Evolutionary conservation across 2,113 vertebrate genomes (phyloP), one percentile per base, ranked within the genome.

Genomic region (Protobothrops mucrosquamatus): DNA sequence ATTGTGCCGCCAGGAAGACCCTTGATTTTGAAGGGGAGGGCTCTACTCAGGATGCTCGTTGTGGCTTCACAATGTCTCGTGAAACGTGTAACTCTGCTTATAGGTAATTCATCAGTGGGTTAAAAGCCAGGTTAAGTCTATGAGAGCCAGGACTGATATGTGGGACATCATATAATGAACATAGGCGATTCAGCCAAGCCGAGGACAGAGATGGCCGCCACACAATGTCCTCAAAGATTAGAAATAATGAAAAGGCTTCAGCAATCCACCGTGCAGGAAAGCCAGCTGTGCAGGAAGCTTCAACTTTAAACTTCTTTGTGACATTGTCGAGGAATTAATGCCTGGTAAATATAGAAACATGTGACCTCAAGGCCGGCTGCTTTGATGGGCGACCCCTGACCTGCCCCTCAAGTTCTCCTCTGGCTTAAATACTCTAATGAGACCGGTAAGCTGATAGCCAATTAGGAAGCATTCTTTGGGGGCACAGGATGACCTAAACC

Each of bases 381-480:
- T 95, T 97, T 96, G 95, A 96, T 95, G 95, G 81, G 1, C 48
- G 95, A 96, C 91, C 96, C 95, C 89, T 91, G 94, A 64, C 96
- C 55, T 56, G 93, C 92, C 95, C 93, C 61, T 85, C 86, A 29
- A 95, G 95, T 69, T 94, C 95, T 94, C 86, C 43, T 89, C 94
- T 92, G 74, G 96, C 94, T 93, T 95, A 97, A 95, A 96, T 92
- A 95, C 95, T 94, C 93, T 96, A 97, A 97, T 97, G 97, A 97
- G 97, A 97, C 94, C 95, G 94, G 96, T 92, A 95, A 97, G 95
- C 94, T 34, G 93, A 96, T 95, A 95, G 97, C 96, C 97, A 98
- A 97, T 97, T 97, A 97, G 97, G 97, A 98, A 97, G 11, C 94
- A 95, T 92, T 96, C 93, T 94, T 97, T 97, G 95, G 96, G 97